Evolutionary conservation across 2,113 vertebrate species (phyloP).

Genomic region (Centropus bengalensis): DNA sequence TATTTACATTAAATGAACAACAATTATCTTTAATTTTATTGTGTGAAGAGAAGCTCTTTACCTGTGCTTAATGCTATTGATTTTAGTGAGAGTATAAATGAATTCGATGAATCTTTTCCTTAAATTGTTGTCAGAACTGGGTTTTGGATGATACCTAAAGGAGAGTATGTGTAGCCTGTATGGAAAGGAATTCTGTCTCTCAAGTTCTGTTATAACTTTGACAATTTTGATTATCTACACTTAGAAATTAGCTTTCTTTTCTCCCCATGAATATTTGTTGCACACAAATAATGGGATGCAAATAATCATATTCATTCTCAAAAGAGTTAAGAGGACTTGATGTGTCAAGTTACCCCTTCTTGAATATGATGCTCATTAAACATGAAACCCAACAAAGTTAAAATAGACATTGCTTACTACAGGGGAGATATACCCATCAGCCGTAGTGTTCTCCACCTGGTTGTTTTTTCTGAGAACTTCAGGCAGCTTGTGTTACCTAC

Average conservation of each 20-base stretch:
- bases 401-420: background rate
- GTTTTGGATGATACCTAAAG: background rate
- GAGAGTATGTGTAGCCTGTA: background rate
- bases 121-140: background rate
- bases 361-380: background rate
- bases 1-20: slow-evolving; percentile 24
- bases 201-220: background rate
- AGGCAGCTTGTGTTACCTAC: slow-evolving; percentile 3
- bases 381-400: background rate
- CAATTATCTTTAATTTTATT: slow-evolving; percentile 12
- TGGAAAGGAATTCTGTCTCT: background rate
- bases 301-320: background rate
- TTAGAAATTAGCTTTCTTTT: background rate
- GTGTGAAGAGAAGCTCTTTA: slow-evolving; percentile 4
- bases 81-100: background rate
- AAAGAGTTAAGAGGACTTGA: background rate
- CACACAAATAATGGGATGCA: background rate
- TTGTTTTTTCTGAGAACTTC: slow-evolving; percentile 1
- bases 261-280: background rate
- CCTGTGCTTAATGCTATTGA: slow-evolving; percentile 11
- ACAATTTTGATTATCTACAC: background rate
- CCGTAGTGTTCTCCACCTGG: background rate
- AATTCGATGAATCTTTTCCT: background rate
- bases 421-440: background rate
- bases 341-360: background rate